Conservation (phyloP, 2,888 invertebrate genomes). For the Phyto melanocephala region DNA sequence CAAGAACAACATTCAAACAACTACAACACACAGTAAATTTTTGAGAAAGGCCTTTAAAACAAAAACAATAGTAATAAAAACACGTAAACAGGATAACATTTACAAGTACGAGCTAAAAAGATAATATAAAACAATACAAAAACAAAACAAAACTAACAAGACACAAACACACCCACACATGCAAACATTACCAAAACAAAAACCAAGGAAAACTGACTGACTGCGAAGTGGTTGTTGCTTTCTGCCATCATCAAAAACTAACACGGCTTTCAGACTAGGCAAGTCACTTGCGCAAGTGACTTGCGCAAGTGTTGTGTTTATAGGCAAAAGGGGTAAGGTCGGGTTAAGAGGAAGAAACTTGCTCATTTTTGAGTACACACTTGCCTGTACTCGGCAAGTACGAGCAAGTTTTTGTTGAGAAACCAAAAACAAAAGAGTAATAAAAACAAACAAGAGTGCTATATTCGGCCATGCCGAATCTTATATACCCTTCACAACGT, state of each 20-base stretch:
- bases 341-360: too few species aligned
- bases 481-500: too few species aligned
- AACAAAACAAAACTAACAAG: neutral
- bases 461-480: too few species aligned
- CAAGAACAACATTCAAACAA: neutral
- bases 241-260: slow-evolving; percentile 31
- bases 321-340: too few species aligned
- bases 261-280: neutral
- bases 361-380: too few species aligned
- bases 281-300: too few species aligned
- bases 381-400: too few species aligned
- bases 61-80: slow-evolving; percentile 2
- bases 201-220: slow-evolving; percentile 30
- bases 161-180: neutral
- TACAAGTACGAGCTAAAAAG: slow-evolving; percentile 51
- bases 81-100: slow-evolving; percentile 46
- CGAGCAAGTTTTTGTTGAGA: too few species aligned
- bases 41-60: slow-evolving; percentile 30
- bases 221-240: slow-evolving; percentile 55
- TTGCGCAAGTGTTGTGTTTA: too few species aligned
- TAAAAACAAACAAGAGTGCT: too few species aligned
- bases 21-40: slow-evolving; percentile 7
- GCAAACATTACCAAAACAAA: slow-evolving; percentile 3
- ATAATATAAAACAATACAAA: slow-evolving; percentile 10
- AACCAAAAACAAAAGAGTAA: too few species aligned